A percentile compares a stretch with the other conserved stretches of the same genome.
phyloP scores from a whole-genome alignment of 2,797 vertebrate species.

The Sitta carolinensis region DNA sequence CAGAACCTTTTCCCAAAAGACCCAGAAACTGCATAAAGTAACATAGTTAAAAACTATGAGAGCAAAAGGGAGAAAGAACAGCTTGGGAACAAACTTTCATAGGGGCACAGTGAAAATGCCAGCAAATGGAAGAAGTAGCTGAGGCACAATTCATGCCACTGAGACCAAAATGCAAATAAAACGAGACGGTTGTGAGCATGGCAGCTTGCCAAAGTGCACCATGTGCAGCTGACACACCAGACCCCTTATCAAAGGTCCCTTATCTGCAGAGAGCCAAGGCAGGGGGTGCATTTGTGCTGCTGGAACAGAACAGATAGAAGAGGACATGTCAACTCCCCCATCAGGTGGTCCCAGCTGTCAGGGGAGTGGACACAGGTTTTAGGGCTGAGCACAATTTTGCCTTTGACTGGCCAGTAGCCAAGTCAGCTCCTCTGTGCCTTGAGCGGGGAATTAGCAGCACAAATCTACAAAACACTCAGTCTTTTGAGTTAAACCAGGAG shows the following conservation, averaged over 20 bases:
- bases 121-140: not conserved
- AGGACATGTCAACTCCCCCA: fast-evolving
- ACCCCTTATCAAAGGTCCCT: not conserved
- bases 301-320: not conserved
- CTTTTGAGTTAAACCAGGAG: not conserved
- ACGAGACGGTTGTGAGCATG: fast-evolving
- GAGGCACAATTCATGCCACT: not conserved
- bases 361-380: fast-evolving
- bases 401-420: not conserved
- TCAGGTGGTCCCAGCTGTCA: not conserved
- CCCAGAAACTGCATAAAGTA: not conserved
- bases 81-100: not conserved
- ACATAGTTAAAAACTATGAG: not conserved
- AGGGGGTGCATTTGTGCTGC: not conserved
- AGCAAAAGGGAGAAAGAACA: not conserved
- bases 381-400: fast-evolving
- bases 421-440: not conserved
- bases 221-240: not conserved
- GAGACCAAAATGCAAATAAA: not conserved
- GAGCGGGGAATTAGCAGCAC: not conserved
- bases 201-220: fast-evolving
- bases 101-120: not conserved
- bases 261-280: not conserved
- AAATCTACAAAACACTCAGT: not conserved
- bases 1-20: not conserved